These are phyloP conservation scores for Lasioglossum leucozonium DNA, from an alignment of 2,888 invertebrate genomes.

Conservation along the genomic window DNA sequence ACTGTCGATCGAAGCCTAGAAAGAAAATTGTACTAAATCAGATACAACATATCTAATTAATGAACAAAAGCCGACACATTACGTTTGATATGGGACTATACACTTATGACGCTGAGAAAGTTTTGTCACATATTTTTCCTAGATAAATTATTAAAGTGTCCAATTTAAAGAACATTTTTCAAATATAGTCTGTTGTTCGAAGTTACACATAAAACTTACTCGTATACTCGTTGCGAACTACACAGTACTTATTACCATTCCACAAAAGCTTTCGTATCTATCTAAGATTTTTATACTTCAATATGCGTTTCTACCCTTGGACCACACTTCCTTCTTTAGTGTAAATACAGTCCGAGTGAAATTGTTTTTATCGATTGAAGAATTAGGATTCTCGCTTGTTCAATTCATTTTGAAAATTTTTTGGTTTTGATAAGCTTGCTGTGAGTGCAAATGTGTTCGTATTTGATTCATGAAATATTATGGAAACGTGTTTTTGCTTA, in stretches of 20 bases:
- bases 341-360: not conserved
- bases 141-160: not conserved
- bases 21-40: constrained; percentile 11
- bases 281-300: no score
- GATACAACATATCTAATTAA: not conserved
- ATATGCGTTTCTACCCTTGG: not conserved
- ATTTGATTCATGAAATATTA: not conserved
- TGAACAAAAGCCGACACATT: not conserved
- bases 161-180: not conserved
- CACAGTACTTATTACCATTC: no score
- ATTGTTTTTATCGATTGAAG: not conserved
- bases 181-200: not conserved
- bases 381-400: not conserved
- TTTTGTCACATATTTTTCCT: not conserved
- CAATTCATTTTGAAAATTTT: not conserved
- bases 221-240: no score
- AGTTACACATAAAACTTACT: not conserved
- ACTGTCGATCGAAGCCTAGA: constrained; percentile 93
- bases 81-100: not conserved
- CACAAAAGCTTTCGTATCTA: no score
- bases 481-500: not conserved
- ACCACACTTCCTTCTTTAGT: not conserved
- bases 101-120: constrained; percentile 9
- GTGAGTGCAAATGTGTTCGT: not conserved
- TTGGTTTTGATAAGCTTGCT: not conserved